Evolutionary conservation across 2,797 vertebrate genomes (phyloP).

Genomic region (Loris lydekkerianus): DNA sequence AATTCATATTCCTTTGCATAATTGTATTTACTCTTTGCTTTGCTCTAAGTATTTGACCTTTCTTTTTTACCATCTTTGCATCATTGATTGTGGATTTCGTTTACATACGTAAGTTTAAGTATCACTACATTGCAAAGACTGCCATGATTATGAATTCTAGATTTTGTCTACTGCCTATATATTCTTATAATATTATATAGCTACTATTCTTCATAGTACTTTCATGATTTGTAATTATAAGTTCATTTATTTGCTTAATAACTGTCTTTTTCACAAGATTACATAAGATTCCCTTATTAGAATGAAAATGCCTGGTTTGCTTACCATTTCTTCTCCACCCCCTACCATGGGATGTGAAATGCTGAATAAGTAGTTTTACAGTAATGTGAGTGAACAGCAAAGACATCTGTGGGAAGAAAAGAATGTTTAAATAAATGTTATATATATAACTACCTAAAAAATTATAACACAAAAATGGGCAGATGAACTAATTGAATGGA

Average conservation of each 20-base stretch:
- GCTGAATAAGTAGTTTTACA: background rate
- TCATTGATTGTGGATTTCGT: background rate
- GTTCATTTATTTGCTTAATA: background rate
- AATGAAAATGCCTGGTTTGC: background rate
- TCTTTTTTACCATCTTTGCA: background rate
- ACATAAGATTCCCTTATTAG: background rate
- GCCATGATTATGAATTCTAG: background rate
- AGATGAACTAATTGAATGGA: background rate
- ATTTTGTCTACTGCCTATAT: background rate
- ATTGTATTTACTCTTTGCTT: background rate
- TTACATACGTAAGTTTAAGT: background rate
- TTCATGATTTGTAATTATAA: background rate
- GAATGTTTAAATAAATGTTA: background rate
- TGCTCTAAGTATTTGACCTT: background rate
- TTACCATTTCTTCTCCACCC: background rate
- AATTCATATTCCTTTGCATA: background rate
- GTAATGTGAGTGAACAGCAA: background rate
- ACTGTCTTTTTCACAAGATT: background rate
- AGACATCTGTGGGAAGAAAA: background rate
- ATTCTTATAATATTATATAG: background rate
- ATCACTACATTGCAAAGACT: background rate
- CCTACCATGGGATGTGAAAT: background rate
- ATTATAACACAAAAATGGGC: background rate
- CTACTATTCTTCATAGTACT: background rate
- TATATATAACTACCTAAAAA: background rate